Conservation (phyloP, 2,888 invertebrate genomes). For the Saturnia pavonia region DNA sequence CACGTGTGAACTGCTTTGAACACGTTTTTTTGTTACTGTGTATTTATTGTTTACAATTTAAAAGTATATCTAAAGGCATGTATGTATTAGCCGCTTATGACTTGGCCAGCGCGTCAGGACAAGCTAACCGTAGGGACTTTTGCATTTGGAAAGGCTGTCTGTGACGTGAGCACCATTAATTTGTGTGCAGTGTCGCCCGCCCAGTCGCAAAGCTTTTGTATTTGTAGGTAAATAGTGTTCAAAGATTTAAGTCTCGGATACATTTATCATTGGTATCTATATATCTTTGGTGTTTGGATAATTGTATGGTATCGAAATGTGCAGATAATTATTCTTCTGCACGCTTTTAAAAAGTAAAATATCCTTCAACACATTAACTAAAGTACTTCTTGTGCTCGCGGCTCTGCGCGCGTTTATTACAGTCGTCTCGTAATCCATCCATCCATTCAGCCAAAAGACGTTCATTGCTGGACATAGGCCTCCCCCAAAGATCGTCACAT, state of each 20-base stretch:
- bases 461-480: too few species aligned
- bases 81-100: constrained; percentile 12
- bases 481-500: too few species aligned
- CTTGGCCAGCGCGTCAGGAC: constrained; percentile 27
- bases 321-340: neutral
- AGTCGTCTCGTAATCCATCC: too few species aligned
- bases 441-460: too few species aligned
- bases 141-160: constrained; percentile 51
- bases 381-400: too few species aligned
- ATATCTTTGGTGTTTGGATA: neutral
- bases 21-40: too few species aligned
- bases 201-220: constrained; percentile 28
- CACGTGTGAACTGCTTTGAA: too few species aligned
- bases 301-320: neutral
- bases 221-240: constrained; percentile 26
- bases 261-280: constrained; percentile 3
- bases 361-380: neutral
- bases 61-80: too few species aligned
- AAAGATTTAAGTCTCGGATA: neutral
- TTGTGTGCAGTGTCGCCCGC: constrained; percentile 54
- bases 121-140: constrained; percentile 43
- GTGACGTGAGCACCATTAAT: constrained; percentile 62
- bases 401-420: too few species aligned
- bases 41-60: too few species aligned
- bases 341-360: neutral